A percentile compares a stretch with the other conserved stretches of the same genome.
phyloP scores from a whole-genome alignment of 1,140 invertebrate genomes.

The Bombus haemorrhoidalis region DNA sequence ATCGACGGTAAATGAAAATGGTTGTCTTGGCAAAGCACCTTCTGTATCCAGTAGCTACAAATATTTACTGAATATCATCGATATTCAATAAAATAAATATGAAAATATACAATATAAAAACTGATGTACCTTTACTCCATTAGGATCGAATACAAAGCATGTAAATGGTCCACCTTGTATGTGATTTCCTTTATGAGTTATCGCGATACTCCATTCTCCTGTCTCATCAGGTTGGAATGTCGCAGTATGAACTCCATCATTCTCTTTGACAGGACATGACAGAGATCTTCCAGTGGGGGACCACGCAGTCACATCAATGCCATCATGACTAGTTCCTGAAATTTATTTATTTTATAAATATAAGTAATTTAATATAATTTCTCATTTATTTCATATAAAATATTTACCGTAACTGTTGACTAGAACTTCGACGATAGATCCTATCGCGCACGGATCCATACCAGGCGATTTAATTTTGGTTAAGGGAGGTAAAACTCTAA shows the following conservation, averaged over 20 bases:
- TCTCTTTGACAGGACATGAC: slow-evolving; percentile 89
- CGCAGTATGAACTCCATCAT: slow-evolving; percentile 92
- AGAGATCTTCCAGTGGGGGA: slow-evolving; percentile 92
- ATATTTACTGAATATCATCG: slow-evolving; percentile 4
- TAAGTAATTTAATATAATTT: slow-evolving; percentile 10
- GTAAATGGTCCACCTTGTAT: slow-evolving; percentile 98
- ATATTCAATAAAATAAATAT: background rate
- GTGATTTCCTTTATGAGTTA: slow-evolving; percentile 96
- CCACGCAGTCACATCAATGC: slow-evolving; percentile 93
- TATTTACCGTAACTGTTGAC: slow-evolving; percentile 91
- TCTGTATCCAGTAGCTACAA: slow-evolving; percentile 87
- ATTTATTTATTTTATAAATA: background rate
- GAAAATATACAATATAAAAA: background rate
- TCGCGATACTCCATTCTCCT: slow-evolving; percentile 97
- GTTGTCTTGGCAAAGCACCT: slow-evolving; percentile 89
- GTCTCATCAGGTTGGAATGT: slow-evolving; percentile 98
- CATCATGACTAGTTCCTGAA: slow-evolving; percentile 92
- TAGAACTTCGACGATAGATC: slow-evolving; percentile 96
- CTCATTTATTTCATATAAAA: background rate
- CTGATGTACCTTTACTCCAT: slow-evolving; percentile 88
- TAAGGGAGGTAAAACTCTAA: slow-evolving; percentile 92
- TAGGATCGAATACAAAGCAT: slow-evolving; percentile 98
- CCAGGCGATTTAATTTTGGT: slow-evolving; percentile 93
- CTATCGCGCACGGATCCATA: slow-evolving; percentile 96
- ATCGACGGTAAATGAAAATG: slow-evolving; percentile 93